These are phyloP conservation scores for Numida meleagris DNA, from an alignment of 2,113 vertebrate genomes.

Conservation along the genomic window DNA sequence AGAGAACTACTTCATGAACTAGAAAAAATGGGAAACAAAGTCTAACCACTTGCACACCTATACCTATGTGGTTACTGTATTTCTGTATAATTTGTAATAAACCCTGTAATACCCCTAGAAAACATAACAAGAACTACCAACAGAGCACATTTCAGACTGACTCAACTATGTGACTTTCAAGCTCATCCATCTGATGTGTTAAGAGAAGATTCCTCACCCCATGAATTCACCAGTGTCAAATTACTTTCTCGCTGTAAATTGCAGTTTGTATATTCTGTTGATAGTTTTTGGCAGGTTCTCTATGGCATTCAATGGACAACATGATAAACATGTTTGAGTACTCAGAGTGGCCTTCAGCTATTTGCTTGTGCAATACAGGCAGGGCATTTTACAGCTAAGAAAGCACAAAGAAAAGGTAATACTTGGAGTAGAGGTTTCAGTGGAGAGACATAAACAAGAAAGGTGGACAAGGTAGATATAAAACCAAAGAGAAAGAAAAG, in stretches of 20 bases:
- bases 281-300: neutral
- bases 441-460: neutral
- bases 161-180: neutral
- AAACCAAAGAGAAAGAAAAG: neutral
- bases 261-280: neutral
- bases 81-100: neutral
- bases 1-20: neutral
- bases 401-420: neutral
- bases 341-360: neutral
- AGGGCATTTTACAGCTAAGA: neutral
- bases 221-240: neutral
- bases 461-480: neutral
- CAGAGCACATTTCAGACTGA: neutral
- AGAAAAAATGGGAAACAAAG: neutral
- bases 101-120: neutral
- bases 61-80: neutral
- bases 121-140: neutral
- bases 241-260: neutral
- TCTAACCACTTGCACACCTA: neutral
- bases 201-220: neutral
- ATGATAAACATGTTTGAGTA: neutral
- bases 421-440: neutral
- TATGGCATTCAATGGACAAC: neutral
- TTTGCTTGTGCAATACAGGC: neutral
- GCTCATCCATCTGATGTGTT: neutral